Conservation (phyloP, 2,888 invertebrate species). For the Chymomyza fuscimana region DNA sequence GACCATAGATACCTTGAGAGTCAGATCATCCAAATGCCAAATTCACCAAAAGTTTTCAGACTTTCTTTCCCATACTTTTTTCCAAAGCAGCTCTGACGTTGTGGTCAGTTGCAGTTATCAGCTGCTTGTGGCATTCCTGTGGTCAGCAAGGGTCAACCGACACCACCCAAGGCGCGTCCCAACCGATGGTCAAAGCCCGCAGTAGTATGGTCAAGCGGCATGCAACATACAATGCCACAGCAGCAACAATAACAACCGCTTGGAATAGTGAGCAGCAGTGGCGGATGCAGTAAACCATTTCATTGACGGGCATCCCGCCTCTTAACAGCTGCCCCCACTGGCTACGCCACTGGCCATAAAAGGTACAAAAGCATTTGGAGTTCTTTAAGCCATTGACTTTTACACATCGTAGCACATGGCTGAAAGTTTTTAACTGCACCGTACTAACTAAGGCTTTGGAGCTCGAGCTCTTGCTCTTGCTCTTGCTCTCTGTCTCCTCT, state of each 20-base stretch:
- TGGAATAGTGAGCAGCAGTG: neutral
- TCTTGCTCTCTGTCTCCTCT: neutral
- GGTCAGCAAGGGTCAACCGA: neutral
- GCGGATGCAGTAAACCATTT: neutral
- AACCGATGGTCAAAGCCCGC: too few species aligned
- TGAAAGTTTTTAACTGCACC: conserved; percentile 17
- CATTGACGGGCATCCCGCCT: neutral
- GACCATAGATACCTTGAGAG: too few species aligned
- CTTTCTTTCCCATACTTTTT: too few species aligned
- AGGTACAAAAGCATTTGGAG: conserved; percentile 1
- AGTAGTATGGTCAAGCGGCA: too few species aligned
- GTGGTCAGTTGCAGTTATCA: too few species aligned
- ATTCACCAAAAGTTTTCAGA: neutral
- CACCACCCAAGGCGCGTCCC: too few species aligned
- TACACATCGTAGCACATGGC: conserved; percentile 71
- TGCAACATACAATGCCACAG: too few species aligned
- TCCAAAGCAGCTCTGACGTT: too few species aligned
- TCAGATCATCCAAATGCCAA: neutral
- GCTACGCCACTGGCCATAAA: neutral
- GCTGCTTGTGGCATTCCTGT: neutral
- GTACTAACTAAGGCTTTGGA: too few species aligned
- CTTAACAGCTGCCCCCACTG: neutral
- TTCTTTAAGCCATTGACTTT: conserved; percentile 65
- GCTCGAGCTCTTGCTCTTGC: neutral
- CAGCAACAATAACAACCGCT: too few species aligned